These are phyloP conservation scores for Machimus atricapillus DNA, from an alignment of 2,888 invertebrate genomes.

Conservation along the genomic window DNA sequence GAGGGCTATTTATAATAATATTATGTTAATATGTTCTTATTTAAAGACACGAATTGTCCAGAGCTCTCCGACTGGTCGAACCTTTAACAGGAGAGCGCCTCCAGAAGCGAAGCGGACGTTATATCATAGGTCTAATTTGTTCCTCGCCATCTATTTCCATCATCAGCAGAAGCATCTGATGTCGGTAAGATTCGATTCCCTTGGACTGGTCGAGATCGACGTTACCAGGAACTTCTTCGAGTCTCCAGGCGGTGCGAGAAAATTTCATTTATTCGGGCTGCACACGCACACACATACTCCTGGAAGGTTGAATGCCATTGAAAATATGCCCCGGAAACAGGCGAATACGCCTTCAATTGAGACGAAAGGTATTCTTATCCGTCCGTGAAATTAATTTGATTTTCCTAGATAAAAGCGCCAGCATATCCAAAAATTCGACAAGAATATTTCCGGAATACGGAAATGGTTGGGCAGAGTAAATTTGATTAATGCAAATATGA, in stretches of 20 bases:
- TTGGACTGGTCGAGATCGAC: background rate
- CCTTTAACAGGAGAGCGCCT: background rate
- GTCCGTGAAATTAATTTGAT: constrained; percentile 23
- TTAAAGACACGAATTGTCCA: background rate
- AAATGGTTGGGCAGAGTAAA: background rate
- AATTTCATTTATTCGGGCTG: background rate
- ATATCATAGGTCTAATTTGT: background rate
- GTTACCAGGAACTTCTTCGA: background rate
- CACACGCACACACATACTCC: background rate
- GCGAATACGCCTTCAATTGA: background rate
- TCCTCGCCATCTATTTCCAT: background rate
- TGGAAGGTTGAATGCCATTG: background rate
- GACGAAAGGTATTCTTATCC: constrained; percentile 34
- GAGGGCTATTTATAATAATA: no score
- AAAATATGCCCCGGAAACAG: background rate
- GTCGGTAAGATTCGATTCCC: background rate
- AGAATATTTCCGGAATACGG: constrained; percentile 30
- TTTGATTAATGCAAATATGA: constrained; percentile 36
- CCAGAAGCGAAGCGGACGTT: background rate
- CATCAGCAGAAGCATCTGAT: background rate
- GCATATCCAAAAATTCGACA: background rate
- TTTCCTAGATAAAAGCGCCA: constrained; percentile 11
- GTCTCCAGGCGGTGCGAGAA: background rate
- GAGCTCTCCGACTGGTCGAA: background rate
- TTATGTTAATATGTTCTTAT: no score